Percentiles rank a stretch among this genome's conserved stretches.
Evolutionary conservation across 2,113 vertebrate species (phyloP).

Genomic region (Strix aluco): DNA sequence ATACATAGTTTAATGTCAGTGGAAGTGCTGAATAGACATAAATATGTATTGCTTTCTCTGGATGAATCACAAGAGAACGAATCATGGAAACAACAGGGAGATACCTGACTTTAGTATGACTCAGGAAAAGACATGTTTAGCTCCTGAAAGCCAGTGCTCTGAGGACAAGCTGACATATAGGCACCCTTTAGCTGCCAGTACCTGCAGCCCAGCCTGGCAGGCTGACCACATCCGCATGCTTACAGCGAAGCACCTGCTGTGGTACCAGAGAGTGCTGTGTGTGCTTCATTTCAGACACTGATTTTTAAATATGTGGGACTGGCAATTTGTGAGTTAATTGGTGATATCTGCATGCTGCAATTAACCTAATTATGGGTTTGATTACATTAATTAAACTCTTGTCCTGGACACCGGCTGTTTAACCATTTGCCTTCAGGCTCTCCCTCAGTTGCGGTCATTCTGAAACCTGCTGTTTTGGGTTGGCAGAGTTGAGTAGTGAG

Average conservation of each 20-base stretch:
- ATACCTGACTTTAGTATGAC: not conserved
- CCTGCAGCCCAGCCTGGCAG: not conserved
- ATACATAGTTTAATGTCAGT: not conserved
- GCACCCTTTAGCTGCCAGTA: not conserved
- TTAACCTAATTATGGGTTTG: slow-evolving; percentile 63
- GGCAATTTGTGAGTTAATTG: slow-evolving; percentile 62
- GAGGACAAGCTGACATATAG: not conserved
- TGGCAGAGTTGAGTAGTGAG: not conserved
- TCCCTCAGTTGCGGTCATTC: not conserved
- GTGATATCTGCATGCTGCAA: slow-evolving; percentile 10
- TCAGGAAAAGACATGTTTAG: not conserved
- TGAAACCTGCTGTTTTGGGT: not conserved
- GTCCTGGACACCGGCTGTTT: slow-evolving; percentile 29
- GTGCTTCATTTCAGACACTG: not conserved
- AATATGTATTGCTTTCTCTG: not conserved
- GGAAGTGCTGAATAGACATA: not conserved
- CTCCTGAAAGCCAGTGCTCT: not conserved
- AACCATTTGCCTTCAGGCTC: slow-evolving; percentile 11
- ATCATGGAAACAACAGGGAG: not conserved
- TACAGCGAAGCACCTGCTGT: not conserved
- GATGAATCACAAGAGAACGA: not conserved
- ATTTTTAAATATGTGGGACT: slow-evolving; percentile 7
- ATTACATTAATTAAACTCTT: slow-evolving; percentile 69
- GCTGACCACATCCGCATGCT: accelerated
- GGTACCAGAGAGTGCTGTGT: not conserved